Evolutionary conservation across 1,140 invertebrate genomes (phyloP).

Genomic region (Phthorimaea operculella): DNA sequence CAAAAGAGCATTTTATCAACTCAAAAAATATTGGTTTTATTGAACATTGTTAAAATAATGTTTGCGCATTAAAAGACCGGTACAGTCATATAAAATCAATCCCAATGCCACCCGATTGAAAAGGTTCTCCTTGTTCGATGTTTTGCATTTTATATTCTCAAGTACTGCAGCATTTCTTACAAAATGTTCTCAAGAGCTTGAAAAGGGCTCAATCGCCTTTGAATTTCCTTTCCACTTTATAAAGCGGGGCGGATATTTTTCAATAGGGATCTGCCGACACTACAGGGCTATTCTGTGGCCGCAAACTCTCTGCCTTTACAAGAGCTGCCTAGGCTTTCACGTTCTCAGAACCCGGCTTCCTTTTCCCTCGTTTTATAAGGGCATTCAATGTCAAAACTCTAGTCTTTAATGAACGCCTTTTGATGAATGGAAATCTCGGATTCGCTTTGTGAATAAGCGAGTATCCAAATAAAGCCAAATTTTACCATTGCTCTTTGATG

Average conservation of each 20-base stretch:
- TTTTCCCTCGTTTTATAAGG: constrained; percentile 35
- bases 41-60: too few species aligned
- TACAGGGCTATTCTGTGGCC: constrained; percentile 19
- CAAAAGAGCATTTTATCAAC: too few species aligned
- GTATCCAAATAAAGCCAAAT: too few species aligned
- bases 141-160: too few species aligned
- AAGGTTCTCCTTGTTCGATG: too few species aligned
- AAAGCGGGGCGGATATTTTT: constrained; percentile 18
- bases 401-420: background rate
- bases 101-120: too few species aligned
- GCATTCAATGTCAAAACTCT: constrained; percentile 34
- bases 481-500: too few species aligned
- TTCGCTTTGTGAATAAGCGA: background rate
- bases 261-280: constrained; percentile 17
- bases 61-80: too few species aligned
- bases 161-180: too few species aligned
- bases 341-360: constrained; percentile 25
- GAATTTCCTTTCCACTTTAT: background rate
- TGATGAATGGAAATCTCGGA: background rate
- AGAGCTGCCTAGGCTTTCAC: constrained; percentile 39
- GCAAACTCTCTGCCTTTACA: constrained; percentile 18
- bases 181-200: background rate
- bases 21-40: too few species aligned
- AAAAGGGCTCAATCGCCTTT: background rate
- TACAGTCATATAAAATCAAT: too few species aligned